Evolutionary conservation across 1,140 invertebrate genomes (phyloP).

Genomic region (Wiebesia pumilae): DNA sequence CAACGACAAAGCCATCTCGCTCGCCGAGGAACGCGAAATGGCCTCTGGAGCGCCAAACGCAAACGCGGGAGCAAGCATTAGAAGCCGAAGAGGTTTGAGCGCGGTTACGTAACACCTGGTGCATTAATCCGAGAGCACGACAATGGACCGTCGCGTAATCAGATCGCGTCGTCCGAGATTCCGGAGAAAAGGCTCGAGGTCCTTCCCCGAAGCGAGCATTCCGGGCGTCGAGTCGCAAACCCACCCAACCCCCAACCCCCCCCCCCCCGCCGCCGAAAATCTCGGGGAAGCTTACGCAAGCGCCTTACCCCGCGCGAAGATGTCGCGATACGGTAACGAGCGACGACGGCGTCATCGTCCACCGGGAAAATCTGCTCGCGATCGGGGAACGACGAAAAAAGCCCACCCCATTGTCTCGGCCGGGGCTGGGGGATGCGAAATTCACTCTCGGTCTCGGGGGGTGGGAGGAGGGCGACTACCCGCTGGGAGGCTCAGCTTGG

Average conservation of each 20-base stretch:
- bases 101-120: constrained; percentile 34
- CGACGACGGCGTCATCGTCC: background rate
- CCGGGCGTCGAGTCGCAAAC: background rate
- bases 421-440: background rate
- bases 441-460: background rate
- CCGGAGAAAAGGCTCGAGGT: background rate
- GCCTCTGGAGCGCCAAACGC: no score
- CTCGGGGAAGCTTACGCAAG: constrained; percentile 36
- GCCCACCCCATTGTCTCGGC: background rate
- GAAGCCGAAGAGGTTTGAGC: background rate
- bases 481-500: constrained; percentile 53
- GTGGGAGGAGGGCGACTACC: background rate
- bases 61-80: background rate
- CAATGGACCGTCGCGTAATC: background rate
- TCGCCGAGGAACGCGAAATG: background rate
- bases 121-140: constrained; percentile 29
- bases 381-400: background rate
- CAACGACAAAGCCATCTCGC: background rate
- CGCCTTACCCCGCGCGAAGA: constrained; percentile 14
- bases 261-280: background rate
- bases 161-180: background rate
- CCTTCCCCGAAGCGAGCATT: background rate
- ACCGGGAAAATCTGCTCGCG: background rate
- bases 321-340: background rate
- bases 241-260: no score